Evolutionary conservation across 1,140 invertebrate species (phyloP).

Genomic region (Ridgeia piscesae): DNA sequence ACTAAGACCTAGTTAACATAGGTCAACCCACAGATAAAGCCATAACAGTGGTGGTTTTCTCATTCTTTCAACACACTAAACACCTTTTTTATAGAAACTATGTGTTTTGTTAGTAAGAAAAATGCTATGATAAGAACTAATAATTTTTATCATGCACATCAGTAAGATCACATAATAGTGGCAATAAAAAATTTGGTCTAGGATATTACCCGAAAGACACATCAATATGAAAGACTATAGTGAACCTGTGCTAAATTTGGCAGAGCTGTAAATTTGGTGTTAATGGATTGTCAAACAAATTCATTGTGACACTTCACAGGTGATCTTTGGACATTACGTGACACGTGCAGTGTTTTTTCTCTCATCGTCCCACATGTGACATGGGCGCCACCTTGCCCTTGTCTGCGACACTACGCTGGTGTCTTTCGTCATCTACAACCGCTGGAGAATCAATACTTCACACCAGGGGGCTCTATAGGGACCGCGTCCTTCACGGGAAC

Average conservation of each 20-base stretch:
- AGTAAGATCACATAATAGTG: neutral
- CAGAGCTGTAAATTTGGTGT: neutral
- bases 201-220: too few relatives aligned
- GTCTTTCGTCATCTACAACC: neutral
- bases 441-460: neutral
- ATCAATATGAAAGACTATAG: too few relatives aligned
- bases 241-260: neutral
- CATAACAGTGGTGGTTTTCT: neutral
- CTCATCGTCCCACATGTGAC: neutral
- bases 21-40: neutral
- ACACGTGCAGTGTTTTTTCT: neutral
- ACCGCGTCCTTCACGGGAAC: neutral
- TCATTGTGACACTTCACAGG: neutral
- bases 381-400: neutral
- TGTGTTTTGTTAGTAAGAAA: neutral
- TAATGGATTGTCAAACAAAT: neutral
- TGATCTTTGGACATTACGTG: neutral
- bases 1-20: neutral
- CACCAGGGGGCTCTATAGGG: neutral
- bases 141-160: neutral
- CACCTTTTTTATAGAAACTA: neutral
- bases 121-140: neutral
- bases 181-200: too few relatives aligned
- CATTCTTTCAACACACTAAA: neutral
- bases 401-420: neutral